Evolutionary conservation across 2,888 invertebrate genomes (phyloP), one percentile per base, ranked within the genome.

Genomic region (Scrobipalpa atriplicella): DNA sequence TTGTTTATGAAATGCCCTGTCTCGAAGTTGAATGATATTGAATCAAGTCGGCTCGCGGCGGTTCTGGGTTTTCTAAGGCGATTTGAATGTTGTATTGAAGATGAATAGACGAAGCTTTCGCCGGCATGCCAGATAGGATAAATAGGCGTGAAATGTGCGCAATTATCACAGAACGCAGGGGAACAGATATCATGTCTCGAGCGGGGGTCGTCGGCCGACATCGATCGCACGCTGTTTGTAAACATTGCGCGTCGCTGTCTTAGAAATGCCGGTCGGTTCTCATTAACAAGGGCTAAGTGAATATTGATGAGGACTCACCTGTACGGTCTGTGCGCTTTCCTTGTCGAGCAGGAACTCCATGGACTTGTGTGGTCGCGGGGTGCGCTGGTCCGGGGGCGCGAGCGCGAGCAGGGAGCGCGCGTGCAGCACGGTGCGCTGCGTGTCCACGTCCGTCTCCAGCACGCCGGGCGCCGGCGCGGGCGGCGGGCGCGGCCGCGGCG

Each of bases 291-390:
- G 67, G 64, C 70, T 67, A 62, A 19, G n/a, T 16, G 63, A 43
- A 62, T 62, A 62, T 62, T 66, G 60, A 36, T 41, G 56, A 64
- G 60, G 67, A 94, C 96, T 95, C 84, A 97, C 97, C 97, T 97
- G 95, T 78, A 96, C 95, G 78, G 95, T 95, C 84, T 96, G 96
- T 84, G 97, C 96, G 93, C 97, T 97, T 87, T 97, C 97, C 93
- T 97, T 98, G 93, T 98, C 98, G 89, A 98, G 95, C 86, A 98
- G 95, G 94, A 98, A 98, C 95, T 98, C 98, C 98, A 98, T 98
- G 92, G 97, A 97, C 93, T 97, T 97, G 93, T 97, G 96, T 64
- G 96, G 96, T 71, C 94, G 83, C 62, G 90, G 86, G 66, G 89
- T 76, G 81, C 93, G 93, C 89, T 85, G 86, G 83, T 85, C 89